Evolutionary conservation across 2,888 invertebrate genomes (phyloP).

Genomic region (Lordiphosa andalusiaca): DNA sequence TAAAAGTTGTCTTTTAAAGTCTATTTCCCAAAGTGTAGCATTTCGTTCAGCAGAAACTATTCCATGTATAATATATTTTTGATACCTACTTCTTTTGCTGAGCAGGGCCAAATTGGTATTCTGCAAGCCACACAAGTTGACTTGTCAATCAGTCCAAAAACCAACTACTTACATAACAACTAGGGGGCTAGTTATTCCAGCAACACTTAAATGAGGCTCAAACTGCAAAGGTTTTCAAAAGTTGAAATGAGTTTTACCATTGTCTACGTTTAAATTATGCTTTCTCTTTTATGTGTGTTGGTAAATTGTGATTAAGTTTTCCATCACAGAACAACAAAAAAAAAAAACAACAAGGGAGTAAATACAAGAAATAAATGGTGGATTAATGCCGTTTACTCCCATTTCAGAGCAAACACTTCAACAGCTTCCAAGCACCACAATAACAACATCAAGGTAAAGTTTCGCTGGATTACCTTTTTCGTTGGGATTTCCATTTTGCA

Average conservation of each 20-base stretch:
- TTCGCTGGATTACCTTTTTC: slow-evolving; percentile 10
- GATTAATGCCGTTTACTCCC: slow-evolving; percentile 8
- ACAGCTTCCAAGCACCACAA: slow-evolving; percentile 5
- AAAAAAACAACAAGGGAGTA: slow-evolving; percentile 1
- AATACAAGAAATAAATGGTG: slow-evolving; percentile 4
- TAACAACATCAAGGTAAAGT: slow-evolving; percentile 5
- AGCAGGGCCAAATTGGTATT: no score
- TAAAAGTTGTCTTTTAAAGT: no score
- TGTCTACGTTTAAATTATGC: slow-evolving; percentile 2
- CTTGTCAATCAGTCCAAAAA: no score
- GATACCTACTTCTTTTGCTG: no score
- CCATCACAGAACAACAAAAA: background rate
- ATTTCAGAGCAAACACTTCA: slow-evolving; percentile 5
- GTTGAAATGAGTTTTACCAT: slow-evolving; percentile 7
- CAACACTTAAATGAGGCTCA: background rate
- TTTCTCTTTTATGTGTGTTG: background rate
- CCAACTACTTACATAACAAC: no score
- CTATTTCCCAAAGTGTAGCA: no score
- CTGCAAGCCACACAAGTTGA: background rate
- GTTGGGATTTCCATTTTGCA: slow-evolving; percentile 11
- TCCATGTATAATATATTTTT: no score
- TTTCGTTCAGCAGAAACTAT: no score
- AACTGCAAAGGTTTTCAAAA: slow-evolving; percentile 5
- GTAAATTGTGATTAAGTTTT: slow-evolving; percentile 8
- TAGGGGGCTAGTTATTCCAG: background rate